A percentile compares a stretch with the other conserved stretches of the same genome.
Evolutionary conservation across 2,888 invertebrate species (phyloP).

Genomic region (Kryphioiulus occultus): DNA sequence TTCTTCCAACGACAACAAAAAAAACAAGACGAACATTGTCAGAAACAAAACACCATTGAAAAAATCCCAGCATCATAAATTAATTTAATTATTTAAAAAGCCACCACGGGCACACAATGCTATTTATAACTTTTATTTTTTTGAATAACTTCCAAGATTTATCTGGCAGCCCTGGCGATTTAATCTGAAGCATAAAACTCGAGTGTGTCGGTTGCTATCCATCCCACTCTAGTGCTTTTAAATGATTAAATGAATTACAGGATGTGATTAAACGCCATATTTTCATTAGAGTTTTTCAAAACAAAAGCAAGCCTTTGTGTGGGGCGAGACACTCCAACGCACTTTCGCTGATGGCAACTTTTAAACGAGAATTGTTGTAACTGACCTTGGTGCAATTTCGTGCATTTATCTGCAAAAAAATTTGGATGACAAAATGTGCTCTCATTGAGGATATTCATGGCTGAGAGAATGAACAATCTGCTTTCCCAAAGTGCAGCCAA

Average conservation of each 20-base stretch:
- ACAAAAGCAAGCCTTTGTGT: constrained; percentile 10
- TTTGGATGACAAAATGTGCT: not conserved
- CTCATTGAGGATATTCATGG: not conserved
- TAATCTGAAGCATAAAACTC: not conserved
- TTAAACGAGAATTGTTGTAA: not conserved
- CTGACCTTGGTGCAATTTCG: not conserved
- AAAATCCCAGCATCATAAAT: not conserved
- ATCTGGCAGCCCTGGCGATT: not conserved
- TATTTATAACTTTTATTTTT: not conserved
- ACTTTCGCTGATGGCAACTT: not conserved
- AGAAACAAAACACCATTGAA: not conserved
- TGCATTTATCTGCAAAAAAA: not conserved
- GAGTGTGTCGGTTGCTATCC: not conserved
- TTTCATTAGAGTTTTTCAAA: not conserved
- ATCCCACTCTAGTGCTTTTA: not conserved
- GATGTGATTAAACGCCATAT: not conserved
- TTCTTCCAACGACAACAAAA: not conserved
- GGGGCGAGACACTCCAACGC: not conserved
- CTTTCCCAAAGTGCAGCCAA: not conserved
- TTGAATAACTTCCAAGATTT: not conserved
- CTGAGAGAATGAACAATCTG: not conserved
- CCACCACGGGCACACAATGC: not conserved
- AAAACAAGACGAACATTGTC: not conserved
- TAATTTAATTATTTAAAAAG: not conserved
- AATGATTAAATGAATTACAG: constrained; percentile 1